These are phyloP conservation scores for Cheilosia vulpina DNA, from an alignment of 2,888 invertebrate species.

Conservation along the genomic window DNA sequence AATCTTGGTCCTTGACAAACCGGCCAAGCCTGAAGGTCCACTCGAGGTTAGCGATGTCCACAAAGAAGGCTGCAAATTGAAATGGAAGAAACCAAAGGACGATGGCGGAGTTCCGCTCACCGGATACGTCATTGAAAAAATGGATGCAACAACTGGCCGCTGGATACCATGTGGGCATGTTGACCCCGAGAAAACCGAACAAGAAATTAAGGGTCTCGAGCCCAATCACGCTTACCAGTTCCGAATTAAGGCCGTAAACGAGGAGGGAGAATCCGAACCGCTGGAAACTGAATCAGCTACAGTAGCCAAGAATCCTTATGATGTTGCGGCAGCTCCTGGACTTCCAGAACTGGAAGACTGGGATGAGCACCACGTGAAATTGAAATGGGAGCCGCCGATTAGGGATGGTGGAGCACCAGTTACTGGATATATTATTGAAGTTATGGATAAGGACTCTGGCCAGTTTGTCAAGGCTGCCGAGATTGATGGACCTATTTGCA, in stretches of 20 bases:
- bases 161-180: slow-evolving; percentile 95
- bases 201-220: slow-evolving; percentile 93
- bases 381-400: slow-evolving; percentile 95
- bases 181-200: slow-evolving; percentile 92
- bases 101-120: slow-evolving; percentile 97
- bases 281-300: slow-evolving; percentile 94
- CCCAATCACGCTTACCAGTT: slow-evolving; percentile 98
- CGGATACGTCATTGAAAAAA: slow-evolving; percentile 96
- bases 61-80: slow-evolving; percentile 96
- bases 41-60: slow-evolving; percentile 95
- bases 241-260: slow-evolving; percentile 97
- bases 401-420: slow-evolving; percentile 97
- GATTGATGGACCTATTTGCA: slow-evolving; percentile 92
- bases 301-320: slow-evolving; percentile 98
- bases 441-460: slow-evolving; percentile 94
- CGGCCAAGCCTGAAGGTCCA: slow-evolving; percentile 89
- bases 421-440: slow-evolving; percentile 95
- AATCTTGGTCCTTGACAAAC: slow-evolving; percentile 91
- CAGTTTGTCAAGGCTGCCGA: slow-evolving; percentile 94
- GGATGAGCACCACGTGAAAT: slow-evolving; percentile 94
- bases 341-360: slow-evolving; percentile 95
- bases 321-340: slow-evolving; percentile 94
- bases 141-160: slow-evolving; percentile 93
- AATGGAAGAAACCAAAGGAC: slow-evolving; percentile 98
- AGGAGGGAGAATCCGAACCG: slow-evolving; percentile 98